Evolutionary conservation across 2,797 vertebrate genomes (phyloP).

Genomic region (Pangasius djambal): DNA sequence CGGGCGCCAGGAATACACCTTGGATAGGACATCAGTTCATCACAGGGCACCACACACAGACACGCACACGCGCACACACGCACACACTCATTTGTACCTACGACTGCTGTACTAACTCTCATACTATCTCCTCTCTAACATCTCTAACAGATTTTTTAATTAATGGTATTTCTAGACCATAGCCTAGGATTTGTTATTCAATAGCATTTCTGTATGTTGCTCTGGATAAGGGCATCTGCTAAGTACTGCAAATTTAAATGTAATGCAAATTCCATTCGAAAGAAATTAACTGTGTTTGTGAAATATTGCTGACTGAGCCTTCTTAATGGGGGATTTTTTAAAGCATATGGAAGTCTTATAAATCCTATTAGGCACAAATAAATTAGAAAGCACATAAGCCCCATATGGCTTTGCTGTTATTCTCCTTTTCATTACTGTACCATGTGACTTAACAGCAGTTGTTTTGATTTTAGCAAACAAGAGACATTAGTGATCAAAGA

Average conservation of each 20-base stretch:
- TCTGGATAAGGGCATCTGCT: not conserved
- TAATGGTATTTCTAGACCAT: not conserved
- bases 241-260: not conserved
- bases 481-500: constrained; percentile 23
- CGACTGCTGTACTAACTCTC: not conserved
- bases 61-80: too few relatives aligned
- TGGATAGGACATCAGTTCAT: not conserved
- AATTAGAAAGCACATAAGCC: constrained; percentile 43
- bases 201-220: not conserved
- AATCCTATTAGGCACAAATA: constrained; percentile 35
- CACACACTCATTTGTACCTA: not conserved
- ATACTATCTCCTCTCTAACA: not conserved
- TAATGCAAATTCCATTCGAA: constrained; percentile 5
- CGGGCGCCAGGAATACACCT: too few relatives aligned
- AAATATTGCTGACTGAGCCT: not conserved
- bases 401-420: constrained; percentile 32
- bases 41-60: not conserved
- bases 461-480: constrained; percentile 33
- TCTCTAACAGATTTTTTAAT: constrained; percentile 1
- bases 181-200: not conserved
- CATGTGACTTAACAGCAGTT: constrained; percentile 35
- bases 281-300: not conserved
- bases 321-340: not conserved
- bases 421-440: constrained; percentile 37
- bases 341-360: constrained; percentile 11